Base-by-base conservation (phyloP, 2,888 invertebrate genomes). In the Pandemis corylana region DNA sequence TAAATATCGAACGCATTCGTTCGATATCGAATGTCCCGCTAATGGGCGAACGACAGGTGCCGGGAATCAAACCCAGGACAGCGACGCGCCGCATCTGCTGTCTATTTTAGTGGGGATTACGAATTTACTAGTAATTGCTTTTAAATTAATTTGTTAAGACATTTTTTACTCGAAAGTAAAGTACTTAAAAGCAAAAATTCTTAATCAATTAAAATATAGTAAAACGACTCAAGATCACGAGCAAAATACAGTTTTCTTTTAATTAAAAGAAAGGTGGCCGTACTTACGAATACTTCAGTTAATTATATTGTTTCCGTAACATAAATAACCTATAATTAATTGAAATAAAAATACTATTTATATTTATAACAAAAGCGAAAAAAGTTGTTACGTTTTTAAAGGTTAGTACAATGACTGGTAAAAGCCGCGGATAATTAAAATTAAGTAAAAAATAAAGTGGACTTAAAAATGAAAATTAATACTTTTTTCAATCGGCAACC, bases 1-100 rank as follows among this genome's bases (percentile, higher is more conserved):
- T 62, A 41, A 36, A 42, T 41, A 53, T 67, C 51, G 51, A 67
- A 56, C 80, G 82, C 82, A 84, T 85, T 89, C 90, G 90, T 91
- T 91, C 88, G 89, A 90, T 93, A 89, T 92, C 92, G 85, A 83
- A 82, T 82, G 80, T 82, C 80, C 79, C 87, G 79, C 93, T 94
- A 94, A 94, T 94, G 94, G 93, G 79, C 85, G 90, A 90, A 91
- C 91, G 93, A 90, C 94, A 93, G 94, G 93, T 94, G 94, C 71
- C 81, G 80, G 86, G 91, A 90, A 89, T 94, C 94, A 94, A 93
- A 93, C 90, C 87, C 83, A 79, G 74, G 83, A 90, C 92, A 89
- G 89, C 89, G 81, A 93, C 88, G 83, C 76, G 83, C 65, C 79
- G 79, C 94, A 94, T 89, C 90, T 93, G 94, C 85, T 84, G 77